Conservation (phyloP, 2,113 vertebrate species). For the Sclerurus mexicanus region DNA sequence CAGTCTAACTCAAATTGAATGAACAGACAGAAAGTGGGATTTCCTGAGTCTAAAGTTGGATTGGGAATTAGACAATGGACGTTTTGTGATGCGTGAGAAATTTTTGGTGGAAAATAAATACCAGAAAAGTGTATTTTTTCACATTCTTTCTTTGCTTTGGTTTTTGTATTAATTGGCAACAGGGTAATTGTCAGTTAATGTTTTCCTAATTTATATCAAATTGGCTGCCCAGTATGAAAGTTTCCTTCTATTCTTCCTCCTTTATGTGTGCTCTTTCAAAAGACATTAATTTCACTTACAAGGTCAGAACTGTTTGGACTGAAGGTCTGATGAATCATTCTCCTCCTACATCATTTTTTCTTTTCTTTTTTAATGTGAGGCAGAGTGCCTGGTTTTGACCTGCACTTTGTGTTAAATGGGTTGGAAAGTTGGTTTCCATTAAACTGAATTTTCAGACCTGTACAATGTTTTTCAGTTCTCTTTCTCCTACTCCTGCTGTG, state of each 20-base stretch:
- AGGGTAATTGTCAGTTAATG: not conserved
- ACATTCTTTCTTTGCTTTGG: not conserved
- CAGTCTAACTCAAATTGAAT: not conserved
- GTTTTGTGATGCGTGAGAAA: not conserved
- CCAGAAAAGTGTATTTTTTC: not conserved
- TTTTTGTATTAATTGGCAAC: not conserved
- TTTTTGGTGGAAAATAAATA: not conserved
- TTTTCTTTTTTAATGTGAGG: not conserved
- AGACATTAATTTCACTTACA: not conserved
- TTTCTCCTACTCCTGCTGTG: not conserved
- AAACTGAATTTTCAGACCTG: constrained; percentile 17
- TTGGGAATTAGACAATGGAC: not conserved
- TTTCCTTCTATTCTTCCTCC: not conserved
- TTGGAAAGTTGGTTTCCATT: constrained; percentile 38
- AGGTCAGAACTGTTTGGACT: not conserved
- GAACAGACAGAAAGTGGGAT: not conserved
- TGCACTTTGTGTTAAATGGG: constrained; percentile 36
- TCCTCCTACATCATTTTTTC: not conserved
- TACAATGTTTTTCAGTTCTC: not conserved
- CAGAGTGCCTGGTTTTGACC: constrained; percentile 14
- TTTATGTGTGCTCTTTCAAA: not conserved
- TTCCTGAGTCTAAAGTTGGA: not conserved
- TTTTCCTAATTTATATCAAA: not conserved
- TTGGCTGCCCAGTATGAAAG: not conserved
- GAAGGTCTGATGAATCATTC: not conserved